Evolutionary conservation across 2,888 invertebrate genomes (phyloP), one percentile per base, ranked within the genome.

Genomic region (Drosophila paranaensis): DNA sequence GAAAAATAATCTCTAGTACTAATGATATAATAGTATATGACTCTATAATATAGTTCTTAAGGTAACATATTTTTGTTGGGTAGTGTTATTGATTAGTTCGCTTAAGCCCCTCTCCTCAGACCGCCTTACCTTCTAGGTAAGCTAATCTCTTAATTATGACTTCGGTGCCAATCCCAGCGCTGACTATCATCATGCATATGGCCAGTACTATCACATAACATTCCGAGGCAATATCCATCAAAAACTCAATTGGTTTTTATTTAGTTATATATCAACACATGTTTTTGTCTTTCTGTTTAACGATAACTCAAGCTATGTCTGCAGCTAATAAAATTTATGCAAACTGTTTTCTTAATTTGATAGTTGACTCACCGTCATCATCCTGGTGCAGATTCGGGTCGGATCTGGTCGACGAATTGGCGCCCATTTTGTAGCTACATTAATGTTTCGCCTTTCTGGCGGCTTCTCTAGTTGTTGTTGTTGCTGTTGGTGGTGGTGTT

Each of bases 391-490:
- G 86, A 89, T 84, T 91, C 72, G 91, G 80, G 82, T 92, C 92
- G 74, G 92, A 89, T 86, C 92, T 90, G 81, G 91, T 91, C 84
- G 93, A 92, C 72, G 92, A 88, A 78, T 90, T 92, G 75, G 91
- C 91, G 80, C 93, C 93, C 91, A 93, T 93, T 78, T 86, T 91
- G 78, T 63, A 67, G 74, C 82, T 77, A 87, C 84, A 84, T 84
- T 61, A 87, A 84, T 69, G 74, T 67, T 66, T 64, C 70, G 70
- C 57, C 58, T 70, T 62, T 30, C 43, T 55, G 64, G 62, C 53
- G 79, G 51, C 73, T 74, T 53, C 14, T 39, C 25, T 39, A 10
- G 10, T 37, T 79, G 62, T 37, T 27, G 16, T 40, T 46, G 37
- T 37, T n/a, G 5, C 11, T 25, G 37, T 45, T 39, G 55, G 43